phyloP scores from a whole-genome alignment of 2,797 vertebrate genomes.

The Sebastes itinus region DNA sequence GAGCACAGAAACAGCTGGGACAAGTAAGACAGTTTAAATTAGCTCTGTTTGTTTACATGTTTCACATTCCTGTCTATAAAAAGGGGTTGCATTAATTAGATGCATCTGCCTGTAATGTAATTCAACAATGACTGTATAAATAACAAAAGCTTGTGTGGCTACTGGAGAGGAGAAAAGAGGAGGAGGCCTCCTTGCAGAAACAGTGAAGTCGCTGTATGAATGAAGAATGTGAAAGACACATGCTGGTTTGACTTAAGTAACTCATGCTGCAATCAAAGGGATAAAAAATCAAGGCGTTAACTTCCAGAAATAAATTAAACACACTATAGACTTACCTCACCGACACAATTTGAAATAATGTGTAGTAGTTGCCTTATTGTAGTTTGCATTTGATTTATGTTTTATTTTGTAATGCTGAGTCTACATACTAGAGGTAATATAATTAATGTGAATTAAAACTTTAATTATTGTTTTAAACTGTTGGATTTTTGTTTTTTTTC shows the following conservation, averaged over 20 bases:
- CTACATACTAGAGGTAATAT: slow-evolving; percentile 10
- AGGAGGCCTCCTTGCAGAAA: slow-evolving; percentile 57
- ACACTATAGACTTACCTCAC: slow-evolving; percentile 50
- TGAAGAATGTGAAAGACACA: slow-evolving; percentile 69
- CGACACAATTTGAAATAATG: slow-evolving; percentile 30
- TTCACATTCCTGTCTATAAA: slow-evolving; percentile 39
- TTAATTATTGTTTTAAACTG: slow-evolving; percentile 20
- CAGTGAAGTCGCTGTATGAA: slow-evolving; percentile 59
- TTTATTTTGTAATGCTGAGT: slow-evolving; percentile 4
- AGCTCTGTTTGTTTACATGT: slow-evolving; percentile 30
- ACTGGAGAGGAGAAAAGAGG: slow-evolving; percentile 56
- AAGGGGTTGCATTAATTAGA: slow-evolving; percentile 56
- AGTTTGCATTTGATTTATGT: slow-evolving; percentile 30
- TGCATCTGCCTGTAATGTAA: slow-evolving; percentile 45
- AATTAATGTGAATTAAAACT: slow-evolving; percentile 37
- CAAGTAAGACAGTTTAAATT: slow-evolving; percentile 42
- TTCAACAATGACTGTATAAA: slow-evolving; percentile 36
- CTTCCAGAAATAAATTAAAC: slow-evolving; percentile 42
- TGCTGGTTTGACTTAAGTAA: slow-evolving; percentile 73
- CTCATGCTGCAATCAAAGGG: slow-evolving; percentile 73
- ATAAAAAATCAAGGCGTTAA: slow-evolving; percentile 59
- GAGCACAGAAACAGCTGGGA: slow-evolving; percentile 14
- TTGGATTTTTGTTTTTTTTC: not conserved
- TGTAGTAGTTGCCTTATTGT: slow-evolving; percentile 8
- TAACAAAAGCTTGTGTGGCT: slow-evolving; percentile 49